phyloP scores from a whole-genome alignment of 2,888 invertebrate species.

The Eupithecia subumbrata region DNA sequence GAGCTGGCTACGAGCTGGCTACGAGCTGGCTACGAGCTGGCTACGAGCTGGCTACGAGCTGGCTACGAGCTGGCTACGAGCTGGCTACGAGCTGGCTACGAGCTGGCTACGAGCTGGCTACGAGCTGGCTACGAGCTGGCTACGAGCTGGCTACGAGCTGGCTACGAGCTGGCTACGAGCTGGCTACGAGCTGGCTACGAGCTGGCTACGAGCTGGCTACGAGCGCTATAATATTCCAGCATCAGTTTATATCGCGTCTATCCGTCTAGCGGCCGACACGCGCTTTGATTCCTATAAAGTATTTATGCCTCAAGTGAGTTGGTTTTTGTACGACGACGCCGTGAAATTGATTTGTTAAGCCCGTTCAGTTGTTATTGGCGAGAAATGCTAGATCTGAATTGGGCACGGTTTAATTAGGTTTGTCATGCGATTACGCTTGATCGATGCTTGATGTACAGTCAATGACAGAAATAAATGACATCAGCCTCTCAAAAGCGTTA shows the following conservation, averaged over 20 bases:
- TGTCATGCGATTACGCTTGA: constrained; percentile 1
- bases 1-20: too few relatives aligned
- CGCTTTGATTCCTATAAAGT: constrained; percentile 95
- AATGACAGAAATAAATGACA: background rate
- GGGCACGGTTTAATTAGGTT: background rate
- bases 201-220: too few relatives aligned
- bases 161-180: too few relatives aligned
- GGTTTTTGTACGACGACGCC: background rate
- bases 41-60: too few relatives aligned
- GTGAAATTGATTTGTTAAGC: background rate
- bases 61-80: too few relatives aligned
- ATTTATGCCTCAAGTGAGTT: constrained; percentile 87
- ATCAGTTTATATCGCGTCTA: constrained; percentile 89
- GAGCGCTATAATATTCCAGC: background rate
- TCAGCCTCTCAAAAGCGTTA: background rate
- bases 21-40: too few relatives aligned
- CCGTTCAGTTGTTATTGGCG: background rate
- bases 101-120: too few relatives aligned
- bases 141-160: too few relatives aligned
- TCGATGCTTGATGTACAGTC: background rate
- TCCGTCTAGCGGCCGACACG: constrained; percentile 97
- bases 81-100: too few relatives aligned
- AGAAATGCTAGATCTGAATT: background rate
- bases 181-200: too few relatives aligned
- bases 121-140: too few relatives aligned